These are phyloP conservation scores for Gastrophysa polygoni DNA, from an alignment of 2,888 invertebrate species.

Conservation along the genomic window DNA sequence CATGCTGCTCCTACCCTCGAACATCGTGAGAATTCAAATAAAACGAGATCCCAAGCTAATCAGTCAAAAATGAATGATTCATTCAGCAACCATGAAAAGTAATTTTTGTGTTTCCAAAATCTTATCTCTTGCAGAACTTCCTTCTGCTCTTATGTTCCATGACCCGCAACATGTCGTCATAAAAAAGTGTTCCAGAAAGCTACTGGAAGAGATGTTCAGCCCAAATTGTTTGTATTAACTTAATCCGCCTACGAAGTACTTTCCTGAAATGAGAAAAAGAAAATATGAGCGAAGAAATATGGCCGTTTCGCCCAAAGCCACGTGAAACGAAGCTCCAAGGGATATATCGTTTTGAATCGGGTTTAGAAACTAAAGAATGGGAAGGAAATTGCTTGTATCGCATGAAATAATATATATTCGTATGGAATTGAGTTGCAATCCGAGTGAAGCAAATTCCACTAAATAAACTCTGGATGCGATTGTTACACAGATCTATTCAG, in stretches of 20 bases:
- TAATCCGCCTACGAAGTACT: conserved; percentile 39
- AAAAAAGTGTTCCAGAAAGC: conserved; percentile 12
- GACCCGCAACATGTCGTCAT: conserved; percentile 2
- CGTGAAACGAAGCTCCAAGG: conserved; percentile 37
- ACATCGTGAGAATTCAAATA: too few species aligned
- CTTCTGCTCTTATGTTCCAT: not conserved
- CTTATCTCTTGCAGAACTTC: too few species aligned
- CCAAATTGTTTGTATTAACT: conserved; percentile 42
- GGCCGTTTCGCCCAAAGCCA: conserved; percentile 44
- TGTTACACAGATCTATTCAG: too few species aligned
- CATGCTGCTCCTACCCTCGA: too few species aligned
- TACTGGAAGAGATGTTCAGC: conserved; percentile 28
- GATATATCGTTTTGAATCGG: conserved; percentile 34
- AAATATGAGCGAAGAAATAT: conserved; percentile 43
- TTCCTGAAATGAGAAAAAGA: conserved; percentile 39
- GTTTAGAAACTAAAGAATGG: conserved; percentile 23
- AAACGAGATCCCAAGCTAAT: too few species aligned
- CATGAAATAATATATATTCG: not conserved
- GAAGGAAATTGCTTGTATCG: not conserved
- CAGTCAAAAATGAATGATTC: too few species aligned
- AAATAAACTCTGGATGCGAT: too few species aligned
- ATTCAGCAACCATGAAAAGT: too few species aligned
- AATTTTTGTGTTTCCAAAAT: too few species aligned
- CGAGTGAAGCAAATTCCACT: too few species aligned
- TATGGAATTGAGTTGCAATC: not conserved